Conservation (phyloP, 64 coral and sea anemone species). For the Actinia equina region DNA sequence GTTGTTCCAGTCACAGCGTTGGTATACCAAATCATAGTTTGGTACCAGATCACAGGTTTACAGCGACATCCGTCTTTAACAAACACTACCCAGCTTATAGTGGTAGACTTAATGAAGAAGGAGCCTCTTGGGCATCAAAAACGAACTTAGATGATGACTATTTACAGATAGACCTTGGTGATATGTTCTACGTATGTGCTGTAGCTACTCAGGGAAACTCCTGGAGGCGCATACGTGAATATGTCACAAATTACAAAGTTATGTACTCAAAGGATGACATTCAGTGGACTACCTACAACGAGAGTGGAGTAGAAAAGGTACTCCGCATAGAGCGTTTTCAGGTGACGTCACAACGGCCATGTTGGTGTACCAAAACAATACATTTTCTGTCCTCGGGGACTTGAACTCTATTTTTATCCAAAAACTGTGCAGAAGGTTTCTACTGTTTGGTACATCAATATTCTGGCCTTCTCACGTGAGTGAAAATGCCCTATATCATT, state of each 20-base stretch:
- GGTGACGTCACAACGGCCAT: too few relatives aligned
- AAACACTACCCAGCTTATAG: background rate
- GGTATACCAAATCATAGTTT: conserved; percentile 1
- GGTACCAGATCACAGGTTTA: conserved; percentile 12
- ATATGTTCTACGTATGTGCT: background rate
- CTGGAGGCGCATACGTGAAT: background rate
- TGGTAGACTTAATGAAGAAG: background rate
- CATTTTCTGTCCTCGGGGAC: too few relatives aligned
- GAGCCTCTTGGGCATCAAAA: background rate
- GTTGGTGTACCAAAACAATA: too few relatives aligned
- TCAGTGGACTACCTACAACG: background rate
- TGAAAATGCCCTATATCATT: too few relatives aligned
- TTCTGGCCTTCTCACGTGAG: too few relatives aligned
- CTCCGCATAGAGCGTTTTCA: too few relatives aligned
- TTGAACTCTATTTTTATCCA: too few relatives aligned
- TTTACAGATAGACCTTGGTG: conserved; percentile 21
- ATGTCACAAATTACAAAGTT: background rate
- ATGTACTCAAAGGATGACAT: background rate
- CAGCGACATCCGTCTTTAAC: background rate
- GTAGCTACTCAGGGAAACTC: background rate
- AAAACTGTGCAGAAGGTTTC: too few relatives aligned
- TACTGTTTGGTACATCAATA: too few relatives aligned
- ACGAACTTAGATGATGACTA: background rate
- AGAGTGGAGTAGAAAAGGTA: background rate
- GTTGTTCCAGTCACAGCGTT: background rate